Base-by-base conservation (phyloP, 2,113 vertebrate genomes). In the Platysteira castanea region DNA sequence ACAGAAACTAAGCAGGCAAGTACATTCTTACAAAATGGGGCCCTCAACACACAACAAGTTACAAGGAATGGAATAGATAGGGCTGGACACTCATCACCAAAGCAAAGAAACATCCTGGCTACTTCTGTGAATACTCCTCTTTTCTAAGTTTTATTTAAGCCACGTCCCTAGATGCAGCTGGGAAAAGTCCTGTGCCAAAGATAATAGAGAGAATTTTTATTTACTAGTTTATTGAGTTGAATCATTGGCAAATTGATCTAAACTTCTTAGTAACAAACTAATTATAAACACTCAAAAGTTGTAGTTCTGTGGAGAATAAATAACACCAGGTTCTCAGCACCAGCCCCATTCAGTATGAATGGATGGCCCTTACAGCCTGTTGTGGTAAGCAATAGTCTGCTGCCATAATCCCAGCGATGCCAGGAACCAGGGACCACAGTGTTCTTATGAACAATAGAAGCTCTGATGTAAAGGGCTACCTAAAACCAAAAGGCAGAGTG, bases 241-340 rank as follows among this genome's bases (percentile, higher is more conserved):
- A 71, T 76, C 39, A 79, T 49, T 49, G 57, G 65, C 65, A 71
- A 74, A 89, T 68, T 85, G 78, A 93, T 95, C 33, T 49, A 41
- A 67, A 82, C 24, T 31, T 87, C 65, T 71, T 52, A 28, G 27
- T 52, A 91, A 64, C 41, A 52, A 84, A 50, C 8, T 9, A 77
- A 63, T 59, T 60, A 60, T 31, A 47, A 93, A 84, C 35, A 82
- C 26, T 21, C 20, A 60, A 73, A 64, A 89, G 23, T 1, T 76
- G 57, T 35, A 75, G 46, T 63, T 53, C 16, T 37, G 22, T 3
- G 35, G 42, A 91, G 71, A 92, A 61, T 49, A 68, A 92, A 33
- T n/a, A 75, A 42, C 1, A 6, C 11, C 15, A 31, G 9, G n/a
- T 28, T 87, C 75, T 87, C 44, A 82, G 69, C 59, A 79, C 23